A percentile compares a stretch with the other conserved stretches of the same genome.
phyloP scores from a whole-genome alignment of 2,797 vertebrate genomes.

The Danionella dracula region DNA sequence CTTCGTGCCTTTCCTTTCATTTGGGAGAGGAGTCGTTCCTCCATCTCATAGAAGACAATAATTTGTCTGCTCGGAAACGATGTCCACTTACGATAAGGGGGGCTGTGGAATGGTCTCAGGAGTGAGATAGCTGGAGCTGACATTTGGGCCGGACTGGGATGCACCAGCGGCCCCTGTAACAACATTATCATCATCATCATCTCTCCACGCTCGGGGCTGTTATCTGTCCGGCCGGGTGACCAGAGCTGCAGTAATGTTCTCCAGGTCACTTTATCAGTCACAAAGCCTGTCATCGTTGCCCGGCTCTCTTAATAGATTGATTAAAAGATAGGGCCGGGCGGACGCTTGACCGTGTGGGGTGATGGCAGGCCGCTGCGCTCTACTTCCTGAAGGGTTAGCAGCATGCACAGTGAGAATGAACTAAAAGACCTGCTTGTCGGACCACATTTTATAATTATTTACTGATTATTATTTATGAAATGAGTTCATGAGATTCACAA shows the following conservation, averaged over 20 bases:
- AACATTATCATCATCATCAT: conserved; percentile 66
- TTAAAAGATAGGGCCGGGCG: conserved; percentile 55
- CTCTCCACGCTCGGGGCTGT: conserved; percentile 55
- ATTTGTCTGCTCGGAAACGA: conserved; percentile 33
- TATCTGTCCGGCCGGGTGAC: conserved; percentile 57
- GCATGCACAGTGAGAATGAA: too few species aligned
- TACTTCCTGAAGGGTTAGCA: too few species aligned
- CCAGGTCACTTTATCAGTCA: conserved; percentile 60
- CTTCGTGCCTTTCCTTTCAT: conserved; percentile 40
- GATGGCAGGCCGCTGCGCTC: conserved; percentile 8
- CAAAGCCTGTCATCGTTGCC: conserved; percentile 40
- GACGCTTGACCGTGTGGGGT: conserved; percentile 40
- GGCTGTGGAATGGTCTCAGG: conserved; percentile 27
- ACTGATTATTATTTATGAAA: too few species aligned
- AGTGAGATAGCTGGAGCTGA: conserved; percentile 48
- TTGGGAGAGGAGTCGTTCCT: conserved; percentile 24
- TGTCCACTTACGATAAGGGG: conserved; percentile 37
- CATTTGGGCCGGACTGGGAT: conserved; percentile 63
- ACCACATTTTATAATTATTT: too few species aligned
- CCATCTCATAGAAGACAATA: conserved; percentile 39
- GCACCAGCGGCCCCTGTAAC: conserved; percentile 51
- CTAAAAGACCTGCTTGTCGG: too few species aligned
- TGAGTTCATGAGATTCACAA: too few species aligned
- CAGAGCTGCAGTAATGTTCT: conserved; percentile 41
- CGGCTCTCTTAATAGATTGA: conserved; percentile 59